Base-by-base conservation (phyloP, 2,797 vertebrate genomes). In the Sciurus carolinensis region DNA sequence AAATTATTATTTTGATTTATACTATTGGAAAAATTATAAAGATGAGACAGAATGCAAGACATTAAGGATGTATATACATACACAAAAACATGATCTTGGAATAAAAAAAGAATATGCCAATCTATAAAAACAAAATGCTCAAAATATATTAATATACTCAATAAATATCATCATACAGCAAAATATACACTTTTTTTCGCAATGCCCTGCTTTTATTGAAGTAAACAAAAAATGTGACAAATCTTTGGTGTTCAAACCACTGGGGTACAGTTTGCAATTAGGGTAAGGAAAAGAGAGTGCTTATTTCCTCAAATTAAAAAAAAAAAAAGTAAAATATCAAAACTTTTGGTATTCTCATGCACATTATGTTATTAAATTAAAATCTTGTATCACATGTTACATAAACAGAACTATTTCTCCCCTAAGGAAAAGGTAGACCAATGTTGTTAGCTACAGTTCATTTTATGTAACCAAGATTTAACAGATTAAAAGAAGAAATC, bases 371-470 rank as follows among this genome's bases (percentile, higher is more conserved):
- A 26, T 90, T 91, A 92, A 42, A 83, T 67, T 42, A 66, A 30
- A 92, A 24, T 91, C 18, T 62, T 90, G 44, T 95, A 10, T 76
- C 57, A 93, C 71, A 20, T 90, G 39, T 95, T 62, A 88, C 86
- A 62, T 69, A 26, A 59, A 28, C 47, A 20, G 8, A 22, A 3
- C 36, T 73, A 82, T 22, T 50, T 93, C 71, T 93, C 52, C 52
- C 83, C 36, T 33, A 92, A 91, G 77, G 96, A 85, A 47, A 90
- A 69, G 93, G 64, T 1, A 90, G 91, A 69, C 36, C 95, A 95
- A 97, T 81, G 87, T 83, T 97, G 77, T 85, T 93, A 72, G 5
- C 24, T 93, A n/a, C 7, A 50, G 87, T 96, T 93, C 66, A 97
- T 90, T 95, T 12, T 92, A 39, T 67, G 12, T 91, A 92, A 91